These are phyloP conservation scores for Chironomus tepperi DNA, from an alignment of 1,140 invertebrate species.

Conservation along the genomic window DNA sequence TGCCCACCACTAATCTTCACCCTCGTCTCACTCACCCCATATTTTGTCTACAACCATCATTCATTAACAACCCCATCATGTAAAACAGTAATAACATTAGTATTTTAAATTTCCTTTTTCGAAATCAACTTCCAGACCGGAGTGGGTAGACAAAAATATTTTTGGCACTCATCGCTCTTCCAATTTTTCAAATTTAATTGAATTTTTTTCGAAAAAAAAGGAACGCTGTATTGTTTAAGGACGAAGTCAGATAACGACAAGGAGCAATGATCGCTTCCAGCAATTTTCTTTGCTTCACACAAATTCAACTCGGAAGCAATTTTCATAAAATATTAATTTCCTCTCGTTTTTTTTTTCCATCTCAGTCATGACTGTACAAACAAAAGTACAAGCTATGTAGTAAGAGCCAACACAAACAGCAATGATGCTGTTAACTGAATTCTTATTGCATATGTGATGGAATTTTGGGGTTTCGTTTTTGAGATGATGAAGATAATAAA, in stretches of 20 bases:
- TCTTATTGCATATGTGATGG: no score
- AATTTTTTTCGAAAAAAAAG: background rate
- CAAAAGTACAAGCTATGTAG: no score
- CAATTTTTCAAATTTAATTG: conserved; percentile 10
- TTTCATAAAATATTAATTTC: conserved; percentile 24
- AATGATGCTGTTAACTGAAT: no score
- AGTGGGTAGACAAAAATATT: background rate
- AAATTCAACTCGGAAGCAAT: conserved; percentile 20
- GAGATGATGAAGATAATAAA: no score
- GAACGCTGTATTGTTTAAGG: background rate
- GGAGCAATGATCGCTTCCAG: background rate
- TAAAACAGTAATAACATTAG: background rate
- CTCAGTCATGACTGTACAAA: no score
- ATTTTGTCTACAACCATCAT: no score
- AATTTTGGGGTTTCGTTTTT: no score
- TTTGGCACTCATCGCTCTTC: background rate
- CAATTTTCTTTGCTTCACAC: background rate
- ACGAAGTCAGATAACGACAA: background rate
- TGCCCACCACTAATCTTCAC: no score
- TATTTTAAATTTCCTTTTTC: background rate
- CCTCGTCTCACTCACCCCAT: no score
- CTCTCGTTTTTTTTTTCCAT: background rate
- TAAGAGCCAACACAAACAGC: no score
- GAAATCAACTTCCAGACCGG: background rate
- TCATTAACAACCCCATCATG: no score